Percentiles rank a stretch among this genome's conserved stretches.
Evolutionary conservation across 2,888 invertebrate species (phyloP).

Genomic region (Carabus problematicus): DNA sequence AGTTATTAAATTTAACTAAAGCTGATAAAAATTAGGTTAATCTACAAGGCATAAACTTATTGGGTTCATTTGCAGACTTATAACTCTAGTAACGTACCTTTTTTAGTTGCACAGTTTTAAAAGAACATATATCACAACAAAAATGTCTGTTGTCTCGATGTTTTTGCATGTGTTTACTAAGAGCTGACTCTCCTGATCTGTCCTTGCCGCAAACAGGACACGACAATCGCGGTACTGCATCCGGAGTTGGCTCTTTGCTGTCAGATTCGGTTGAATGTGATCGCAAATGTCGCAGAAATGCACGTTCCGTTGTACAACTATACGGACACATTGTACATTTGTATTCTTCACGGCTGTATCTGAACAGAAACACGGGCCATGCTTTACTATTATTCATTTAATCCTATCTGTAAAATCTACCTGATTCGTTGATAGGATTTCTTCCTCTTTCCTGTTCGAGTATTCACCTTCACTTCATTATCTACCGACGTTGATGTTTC

Average conservation of each 20-base stretch:
- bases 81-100: slow-evolving; percentile 55
- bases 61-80: no score
- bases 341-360: slow-evolving; percentile 65
- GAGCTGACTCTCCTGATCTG: slow-evolving; percentile 60
- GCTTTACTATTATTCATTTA: not conserved
- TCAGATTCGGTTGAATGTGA: slow-evolving; percentile 59
- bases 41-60: no score
- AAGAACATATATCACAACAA: slow-evolving; percentile 64
- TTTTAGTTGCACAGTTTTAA: slow-evolving; percentile 64
- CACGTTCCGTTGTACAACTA: slow-evolving; percentile 65
- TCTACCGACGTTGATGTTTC: slow-evolving; percentile 10
- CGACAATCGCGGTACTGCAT: slow-evolving; percentile 52
- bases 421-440: slow-evolving; percentile 36
- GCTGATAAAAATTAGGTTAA: no score
- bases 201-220: slow-evolving; percentile 66
- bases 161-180: slow-evolving; percentile 63
- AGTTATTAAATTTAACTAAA: no score
- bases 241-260: slow-evolving; percentile 52
- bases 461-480: slow-evolving; percentile 3
- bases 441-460: slow-evolving; percentile 11
- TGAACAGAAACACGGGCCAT: slow-evolving; percentile 46
- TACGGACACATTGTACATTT: slow-evolving; percentile 64
- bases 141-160: slow-evolving; percentile 61
- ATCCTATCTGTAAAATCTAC: slow-evolving; percentile 2
- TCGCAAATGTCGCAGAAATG: slow-evolving; percentile 62